Evolutionary conservation across 2,113 vertebrate genomes (phyloP), one percentile per base, ranked within the genome.

Genomic region (Melanerpes aurifrons): DNA sequence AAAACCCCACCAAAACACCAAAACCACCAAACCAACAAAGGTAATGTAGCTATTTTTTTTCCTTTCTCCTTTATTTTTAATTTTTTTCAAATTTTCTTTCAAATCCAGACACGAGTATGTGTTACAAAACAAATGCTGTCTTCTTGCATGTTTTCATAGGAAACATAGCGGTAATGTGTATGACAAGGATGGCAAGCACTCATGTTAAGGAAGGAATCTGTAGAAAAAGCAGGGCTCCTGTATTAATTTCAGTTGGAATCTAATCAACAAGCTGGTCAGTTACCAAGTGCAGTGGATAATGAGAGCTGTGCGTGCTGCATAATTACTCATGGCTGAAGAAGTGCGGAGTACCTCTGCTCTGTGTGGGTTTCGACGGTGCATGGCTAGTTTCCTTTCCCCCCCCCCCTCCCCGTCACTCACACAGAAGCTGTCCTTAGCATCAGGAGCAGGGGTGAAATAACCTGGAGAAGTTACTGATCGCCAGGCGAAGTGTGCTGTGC

Each of bases 391-490:
- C 86, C 31, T 68, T 31, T 64, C 87, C 90, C 87, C 89, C 88
- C 40, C 40, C 40, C 40, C 40, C 69, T 47, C 82, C 87, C 71
- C 89, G 83, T 17, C 93, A 74, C 92, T 96, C 93, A 70, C 93
- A 93, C 72, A 75, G 94, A 87, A 93, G 90, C 92, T 81, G 92
- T 92, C 93, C 90, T 83, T 57, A 94, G 90, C 76, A 61, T 95
- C 92, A 45, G 74, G 76, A 94, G 95, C 94, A 89, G 62, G 79
- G 90, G 40, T 72, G 76, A 91, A 96, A 94, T 72, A 89, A 96
- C 86, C 96, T 89, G 77, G 92, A 95, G 96, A 97, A 97, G 97
- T 98, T 98, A 97, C 94, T 89, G 62, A 94, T 72, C 89, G 95
- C 91, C 82, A 92, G 82, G 85, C 84, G 95, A 89, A 93, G 92